Conservation (phyloP, 2,797 vertebrate species). For the Sebastes itinus region DNA sequence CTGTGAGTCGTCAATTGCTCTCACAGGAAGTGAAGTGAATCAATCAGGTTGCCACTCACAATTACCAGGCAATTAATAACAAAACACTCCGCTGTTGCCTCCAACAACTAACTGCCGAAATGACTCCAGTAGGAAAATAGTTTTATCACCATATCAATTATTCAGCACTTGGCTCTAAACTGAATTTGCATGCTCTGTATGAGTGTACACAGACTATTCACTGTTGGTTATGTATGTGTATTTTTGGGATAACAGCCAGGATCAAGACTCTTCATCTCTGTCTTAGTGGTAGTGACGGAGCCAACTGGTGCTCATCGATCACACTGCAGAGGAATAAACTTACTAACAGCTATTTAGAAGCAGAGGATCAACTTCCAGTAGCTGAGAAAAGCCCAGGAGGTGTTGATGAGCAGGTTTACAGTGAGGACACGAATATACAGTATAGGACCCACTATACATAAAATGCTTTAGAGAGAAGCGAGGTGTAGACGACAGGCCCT, state of each 20-base stretch:
- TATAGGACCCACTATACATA: background rate
- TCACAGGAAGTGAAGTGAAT: constrained; percentile 59
- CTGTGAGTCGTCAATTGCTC: constrained; percentile 31
- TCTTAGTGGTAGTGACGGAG: constrained; percentile 42
- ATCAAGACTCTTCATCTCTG: constrained; percentile 59
- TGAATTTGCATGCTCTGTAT: constrained; percentile 45
- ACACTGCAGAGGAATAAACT: constrained; percentile 35
- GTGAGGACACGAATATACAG: background rate
- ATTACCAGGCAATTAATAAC: constrained; percentile 70
- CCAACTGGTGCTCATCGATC: constrained; percentile 62
- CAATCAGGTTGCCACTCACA: constrained; percentile 66
- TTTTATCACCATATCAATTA: constrained; percentile 72
- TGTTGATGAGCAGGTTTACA: constrained; percentile 16
- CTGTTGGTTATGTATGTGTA: constrained; percentile 45
- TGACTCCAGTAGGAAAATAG: constrained; percentile 56
- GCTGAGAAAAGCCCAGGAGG: constrained; percentile 6
- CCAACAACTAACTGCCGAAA: constrained; percentile 42
- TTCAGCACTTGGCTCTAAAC: constrained; percentile 55
- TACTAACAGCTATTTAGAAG: constrained; percentile 34
- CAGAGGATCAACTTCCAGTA: constrained; percentile 9
- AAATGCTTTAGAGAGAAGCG: background rate
- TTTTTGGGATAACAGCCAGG: constrained; percentile 43
- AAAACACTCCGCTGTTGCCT: constrained; percentile 30
- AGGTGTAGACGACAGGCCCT: background rate
- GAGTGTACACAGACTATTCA: constrained; percentile 18